These are phyloP conservation scores for Montipora capricornis DNA, from an alignment of 64 coral and sea anemone species.

Conservation along the genomic window DNA sequence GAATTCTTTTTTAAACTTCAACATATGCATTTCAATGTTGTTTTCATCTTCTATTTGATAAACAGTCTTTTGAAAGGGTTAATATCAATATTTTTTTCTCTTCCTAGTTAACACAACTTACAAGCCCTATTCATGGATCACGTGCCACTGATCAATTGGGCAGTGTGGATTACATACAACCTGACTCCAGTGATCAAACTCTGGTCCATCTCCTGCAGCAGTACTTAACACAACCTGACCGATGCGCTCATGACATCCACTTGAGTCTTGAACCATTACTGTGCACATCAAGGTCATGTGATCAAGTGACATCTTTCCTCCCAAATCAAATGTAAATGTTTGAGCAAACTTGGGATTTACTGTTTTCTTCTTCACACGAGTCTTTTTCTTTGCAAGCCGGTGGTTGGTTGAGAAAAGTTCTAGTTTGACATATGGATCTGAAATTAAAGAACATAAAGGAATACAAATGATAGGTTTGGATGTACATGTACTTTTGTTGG, in stretches of 20 bases:
- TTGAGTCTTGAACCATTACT: conserved; percentile 91
- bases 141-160: conserved; percentile 99
- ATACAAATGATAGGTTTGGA: not conserved
- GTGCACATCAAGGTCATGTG: conserved; percentile 91
- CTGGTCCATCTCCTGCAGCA: conserved; percentile 88
- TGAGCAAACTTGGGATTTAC: conserved; percentile 95
- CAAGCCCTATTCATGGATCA: conserved; percentile 90
- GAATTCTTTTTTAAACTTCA: no score
- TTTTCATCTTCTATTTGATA: no score
- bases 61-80: no score
- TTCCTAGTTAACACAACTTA: no score
- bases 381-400: conserved; percentile 96
- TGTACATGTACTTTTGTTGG: no score
- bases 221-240: conserved; percentile 95
- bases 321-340: conserved; percentile 95
- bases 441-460: conserved; percentile 14
- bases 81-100: no score
- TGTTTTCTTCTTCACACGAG: conserved; percentile 97
- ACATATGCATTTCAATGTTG: no score
- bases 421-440: conserved; percentile 98
- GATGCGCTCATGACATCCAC: conserved; percentile 93
- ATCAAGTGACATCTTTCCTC: conserved; percentile 80
- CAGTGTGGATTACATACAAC: conserved; percentile 97
- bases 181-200: conserved; percentile 97
- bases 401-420: conserved; percentile 88